Base-by-base conservation (phyloP, 2,888 invertebrate genomes). In the Lepidochrysops patricia region DNA sequence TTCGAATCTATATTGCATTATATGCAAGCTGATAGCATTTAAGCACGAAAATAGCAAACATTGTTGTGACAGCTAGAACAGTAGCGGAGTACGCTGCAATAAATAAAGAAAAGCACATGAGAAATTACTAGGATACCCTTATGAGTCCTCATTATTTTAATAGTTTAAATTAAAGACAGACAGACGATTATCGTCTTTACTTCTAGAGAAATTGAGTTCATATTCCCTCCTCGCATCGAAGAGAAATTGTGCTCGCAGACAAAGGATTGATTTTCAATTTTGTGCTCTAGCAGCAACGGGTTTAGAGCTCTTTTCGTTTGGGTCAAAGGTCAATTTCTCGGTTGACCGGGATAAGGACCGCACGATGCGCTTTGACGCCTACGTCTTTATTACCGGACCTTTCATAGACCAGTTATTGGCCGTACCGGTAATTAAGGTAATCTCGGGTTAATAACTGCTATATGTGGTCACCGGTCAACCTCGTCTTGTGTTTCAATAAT, bases 71-170 rank as follows among this genome's bases (percentile, higher is more conserved):
- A 12, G 23, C 43, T 43, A 43, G 19, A 77, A 81, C 84, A 80
- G 84, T 76, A 82, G 84, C 80, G 74, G 77, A 79, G 78, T 79
- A 80, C 76, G 76, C 75, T 72, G 80, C 76, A 76, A 86, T 84
- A 85, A 85, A 85, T 83, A 85, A 84, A 81, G 75, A 73, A 77
- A 75, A 83, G 80, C 82, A 82, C 79, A 82, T 77, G 84, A 85
- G 84, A 84, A 84, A 86, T 84, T 82, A 81, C 82, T 70, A 73
- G 78, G 79, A 77, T 80, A 81, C 82, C 82, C 82, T 80, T 74
- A 80, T 80, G 81, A 81, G 77, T 70, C 74, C 81, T 82, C 84
- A 84, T 85, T 84, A 87, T 84, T 85, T 83, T 84, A 84, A 84
- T 82, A 80, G 80, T 80, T 72, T 80, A 78, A 82, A 80, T 68